Evolutionary conservation across 1,140 invertebrate species (phyloP).

Genomic region (Philotrypesis tridentata): DNA sequence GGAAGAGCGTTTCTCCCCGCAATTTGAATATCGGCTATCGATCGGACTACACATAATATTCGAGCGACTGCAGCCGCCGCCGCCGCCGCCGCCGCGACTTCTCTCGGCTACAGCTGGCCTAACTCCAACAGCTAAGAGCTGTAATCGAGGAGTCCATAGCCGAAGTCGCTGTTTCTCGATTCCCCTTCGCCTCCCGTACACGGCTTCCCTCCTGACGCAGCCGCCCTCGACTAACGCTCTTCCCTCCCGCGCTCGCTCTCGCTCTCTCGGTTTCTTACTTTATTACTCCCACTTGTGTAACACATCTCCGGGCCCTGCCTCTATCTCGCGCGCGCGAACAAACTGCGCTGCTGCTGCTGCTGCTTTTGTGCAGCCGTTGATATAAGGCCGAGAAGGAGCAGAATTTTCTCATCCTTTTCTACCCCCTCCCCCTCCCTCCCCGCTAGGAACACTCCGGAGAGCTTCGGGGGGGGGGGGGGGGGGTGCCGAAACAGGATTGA

Average conservation of each 20-base stretch:
- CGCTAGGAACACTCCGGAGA: too few relatives aligned
- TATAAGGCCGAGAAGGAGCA: neutral
- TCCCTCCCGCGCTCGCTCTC: neutral
- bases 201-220: neutral
- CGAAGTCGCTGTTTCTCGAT: conserved; percentile 27
- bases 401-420: neutral
- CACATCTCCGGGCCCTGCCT: neutral
- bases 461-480: too few relatives aligned
- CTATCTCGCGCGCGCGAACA: neutral
- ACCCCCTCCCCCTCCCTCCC: too few relatives aligned
- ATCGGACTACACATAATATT: conserved; percentile 21
- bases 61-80: neutral
- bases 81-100: too few relatives aligned
- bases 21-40: conserved; percentile 40
- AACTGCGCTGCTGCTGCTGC: too few relatives aligned
- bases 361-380: neutral
- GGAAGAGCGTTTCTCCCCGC: conserved; percentile 9
- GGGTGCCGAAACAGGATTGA: too few relatives aligned
- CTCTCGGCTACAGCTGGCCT: conserved; percentile 26
- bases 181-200: neutral
- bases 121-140: conserved; percentile 30
- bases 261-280: neutral
- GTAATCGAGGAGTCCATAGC: conserved; percentile 39
- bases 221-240: neutral
- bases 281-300: conserved; percentile 5